Evolutionary conservation across 2,888 invertebrate species (phyloP).

Genomic region (Leucophora obtusa): DNA sequence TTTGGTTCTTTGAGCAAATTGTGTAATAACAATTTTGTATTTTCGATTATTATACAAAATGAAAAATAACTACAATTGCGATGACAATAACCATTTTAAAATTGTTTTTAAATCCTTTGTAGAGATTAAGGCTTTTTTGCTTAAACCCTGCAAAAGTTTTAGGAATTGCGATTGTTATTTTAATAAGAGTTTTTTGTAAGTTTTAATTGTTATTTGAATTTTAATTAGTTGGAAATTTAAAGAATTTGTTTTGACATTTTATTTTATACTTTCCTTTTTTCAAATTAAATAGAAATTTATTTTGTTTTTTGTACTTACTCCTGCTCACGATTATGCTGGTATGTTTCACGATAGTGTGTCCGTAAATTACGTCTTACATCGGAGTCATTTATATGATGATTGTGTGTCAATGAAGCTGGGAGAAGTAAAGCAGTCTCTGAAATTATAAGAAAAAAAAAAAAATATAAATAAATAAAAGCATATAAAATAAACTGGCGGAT

Average conservation of each 20-base stretch:
- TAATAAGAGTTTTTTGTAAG: background rate
- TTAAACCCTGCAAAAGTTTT: background rate
- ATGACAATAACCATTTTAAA: background rate
- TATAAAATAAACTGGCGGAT: too few relatives aligned
- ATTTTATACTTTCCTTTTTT: background rate
- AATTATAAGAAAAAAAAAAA: conserved; percentile 67
- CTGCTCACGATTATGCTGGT: conserved; percentile 80
- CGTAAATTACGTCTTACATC: conserved; percentile 82
- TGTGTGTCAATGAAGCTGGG: conserved; percentile 87
- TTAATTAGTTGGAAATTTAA: background rate
- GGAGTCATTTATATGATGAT: conserved; percentile 87
- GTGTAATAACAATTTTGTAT: background rate
- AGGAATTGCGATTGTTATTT: background rate
- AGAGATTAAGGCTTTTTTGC: background rate
- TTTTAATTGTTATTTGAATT: background rate
- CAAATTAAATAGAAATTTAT: background rate
- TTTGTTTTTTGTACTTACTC: conserved; percentile 74
- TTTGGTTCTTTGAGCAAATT: conserved; percentile 26
- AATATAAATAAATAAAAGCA: too few relatives aligned
- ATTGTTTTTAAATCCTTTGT: background rate
- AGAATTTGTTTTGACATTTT: conserved; percentile 12
- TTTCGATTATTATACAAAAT: background rate
- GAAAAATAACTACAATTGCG: background rate
- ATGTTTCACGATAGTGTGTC: conserved; percentile 39
- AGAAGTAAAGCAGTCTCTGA: conserved; percentile 91